These are phyloP conservation scores for Ceratosolen solmsi DNA, from an alignment of 1,140 invertebrate species.

Conservation along the genomic window DNA sequence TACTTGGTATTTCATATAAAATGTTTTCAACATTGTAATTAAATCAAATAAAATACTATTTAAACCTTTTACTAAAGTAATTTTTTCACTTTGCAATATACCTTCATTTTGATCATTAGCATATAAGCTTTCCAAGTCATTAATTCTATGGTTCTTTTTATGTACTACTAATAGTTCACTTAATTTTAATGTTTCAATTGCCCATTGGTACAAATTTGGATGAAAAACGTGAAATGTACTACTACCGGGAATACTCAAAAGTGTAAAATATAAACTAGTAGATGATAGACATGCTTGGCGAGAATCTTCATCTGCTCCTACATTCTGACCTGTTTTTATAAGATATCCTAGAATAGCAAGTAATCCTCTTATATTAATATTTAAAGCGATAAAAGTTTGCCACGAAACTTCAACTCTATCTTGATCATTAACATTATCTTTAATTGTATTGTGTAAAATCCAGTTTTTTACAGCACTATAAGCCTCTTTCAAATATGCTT, in stretches of 20 bases:
- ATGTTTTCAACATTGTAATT: slow-evolving; percentile 69
- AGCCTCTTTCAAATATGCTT: slow-evolving; percentile 62
- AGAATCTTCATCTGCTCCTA: slow-evolving; percentile 62
- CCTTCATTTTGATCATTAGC: slow-evolving; percentile 55
- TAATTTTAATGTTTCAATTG: slow-evolving; percentile 73
- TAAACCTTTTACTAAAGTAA: slow-evolving; percentile 60
- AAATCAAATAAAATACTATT: slow-evolving; percentile 71
- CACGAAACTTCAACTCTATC: slow-evolving; percentile 70
- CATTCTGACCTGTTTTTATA: slow-evolving; percentile 70
- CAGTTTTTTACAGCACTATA: slow-evolving; percentile 59
- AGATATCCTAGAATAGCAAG: slow-evolving; percentile 74
- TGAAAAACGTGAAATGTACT: slow-evolving; percentile 77
- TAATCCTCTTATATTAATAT: slow-evolving; percentile 72
- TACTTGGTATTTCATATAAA: slow-evolving; percentile 72
- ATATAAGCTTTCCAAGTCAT: slow-evolving; percentile 59
- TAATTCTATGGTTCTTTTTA: slow-evolving; percentile 53
- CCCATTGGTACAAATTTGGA: slow-evolving; percentile 73
- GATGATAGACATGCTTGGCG: slow-evolving; percentile 69
- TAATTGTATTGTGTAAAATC: slow-evolving; percentile 56
- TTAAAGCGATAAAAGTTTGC: slow-evolving; percentile 72
- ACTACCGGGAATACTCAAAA: slow-evolving; percentile 75
- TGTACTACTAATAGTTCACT: slow-evolving; percentile 57
- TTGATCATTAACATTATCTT: slow-evolving; percentile 50
- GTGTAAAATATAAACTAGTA: slow-evolving; percentile 71
- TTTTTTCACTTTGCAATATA: slow-evolving; percentile 59